Evolutionary conservation across 2,113 vertebrate genomes (phyloP).

Genomic region (Anolis carolinensis): DNA sequence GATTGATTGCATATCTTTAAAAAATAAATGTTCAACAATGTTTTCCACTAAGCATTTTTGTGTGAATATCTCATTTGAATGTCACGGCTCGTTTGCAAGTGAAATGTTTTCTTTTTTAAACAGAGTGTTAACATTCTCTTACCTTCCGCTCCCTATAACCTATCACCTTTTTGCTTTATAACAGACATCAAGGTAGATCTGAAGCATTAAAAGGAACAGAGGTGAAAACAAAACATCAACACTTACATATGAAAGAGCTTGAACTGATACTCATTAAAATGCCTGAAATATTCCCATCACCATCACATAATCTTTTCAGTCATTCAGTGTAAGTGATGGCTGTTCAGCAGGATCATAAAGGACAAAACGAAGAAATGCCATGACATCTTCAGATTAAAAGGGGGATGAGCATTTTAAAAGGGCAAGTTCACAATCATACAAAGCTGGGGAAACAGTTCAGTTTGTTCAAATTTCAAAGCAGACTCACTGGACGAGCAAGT

Average conservation of each 20-base stretch:
- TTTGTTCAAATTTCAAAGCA: too few relatives aligned
- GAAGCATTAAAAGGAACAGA: neutral
- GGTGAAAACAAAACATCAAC: neutral
- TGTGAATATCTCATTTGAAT: slow-evolving; percentile 1
- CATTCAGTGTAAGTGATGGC: neutral
- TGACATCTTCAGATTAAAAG: neutral
- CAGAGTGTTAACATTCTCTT: neutral
- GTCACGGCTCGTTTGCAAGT: neutral
- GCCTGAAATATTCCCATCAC: neutral
- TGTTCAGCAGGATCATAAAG: neutral
- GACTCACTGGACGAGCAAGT: too few relatives aligned
- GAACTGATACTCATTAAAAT: neutral
- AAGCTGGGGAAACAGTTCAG: neutral
- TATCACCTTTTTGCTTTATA: neutral
- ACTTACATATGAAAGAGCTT: neutral
- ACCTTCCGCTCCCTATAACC: neutral
- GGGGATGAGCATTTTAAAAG: neutral
- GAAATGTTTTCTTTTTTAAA: neutral
- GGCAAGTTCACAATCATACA: neutral
- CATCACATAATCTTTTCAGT: neutral
- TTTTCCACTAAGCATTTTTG: neutral
- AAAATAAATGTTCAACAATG: neutral
- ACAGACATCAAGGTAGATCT: neutral
- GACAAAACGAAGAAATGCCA: neutral
- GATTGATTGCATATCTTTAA: neutral